Conservation (phyloP, 2,888 invertebrate species). For the Pterostichus niger region DNA sequence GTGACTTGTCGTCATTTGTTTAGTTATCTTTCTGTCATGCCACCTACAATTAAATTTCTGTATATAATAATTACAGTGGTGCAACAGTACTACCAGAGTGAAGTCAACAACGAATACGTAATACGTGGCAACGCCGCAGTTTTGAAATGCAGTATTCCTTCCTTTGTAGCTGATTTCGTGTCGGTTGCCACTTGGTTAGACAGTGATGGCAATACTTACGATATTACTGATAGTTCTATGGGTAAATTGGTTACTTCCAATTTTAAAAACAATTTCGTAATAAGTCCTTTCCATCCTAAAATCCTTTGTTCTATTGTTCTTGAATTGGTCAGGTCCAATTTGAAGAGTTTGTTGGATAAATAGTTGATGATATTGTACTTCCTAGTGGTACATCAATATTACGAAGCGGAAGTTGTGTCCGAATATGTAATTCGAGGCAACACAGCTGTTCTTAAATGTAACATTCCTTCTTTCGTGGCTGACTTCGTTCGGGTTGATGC, state of each 20-base stretch:
- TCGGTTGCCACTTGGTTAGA: conserved; percentile 92
- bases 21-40: neutral
- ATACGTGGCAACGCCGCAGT: conserved; percentile 93
- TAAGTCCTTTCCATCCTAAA: neutral
- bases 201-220: conserved; percentile 87
- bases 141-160: conserved; percentile 93
- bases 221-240: conserved; percentile 81
- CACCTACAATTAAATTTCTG: neutral
- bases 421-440: conserved; percentile 94
- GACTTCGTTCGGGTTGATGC: conserved; percentile 95
- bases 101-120: conserved; percentile 95
- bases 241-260: conserved; percentile 75
- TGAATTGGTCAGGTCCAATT: neutral
- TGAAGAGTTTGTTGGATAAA: neutral
- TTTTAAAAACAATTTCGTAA: neutral
- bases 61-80: conserved; percentile 83
- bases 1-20: too few relatives aligned
- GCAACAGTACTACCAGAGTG: conserved; percentile 93
- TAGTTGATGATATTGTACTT: neutral
- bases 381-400: conserved; percentile 92
- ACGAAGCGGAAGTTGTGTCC: conserved; percentile 91
- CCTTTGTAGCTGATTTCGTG: conserved; percentile 94
- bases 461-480: conserved; percentile 93
- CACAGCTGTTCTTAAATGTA: conserved; percentile 92
- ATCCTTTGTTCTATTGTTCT: conserved; percentile 2